Conservation (phyloP, 2,113 vertebrate species). For the Eurystomus gularis region DNA sequence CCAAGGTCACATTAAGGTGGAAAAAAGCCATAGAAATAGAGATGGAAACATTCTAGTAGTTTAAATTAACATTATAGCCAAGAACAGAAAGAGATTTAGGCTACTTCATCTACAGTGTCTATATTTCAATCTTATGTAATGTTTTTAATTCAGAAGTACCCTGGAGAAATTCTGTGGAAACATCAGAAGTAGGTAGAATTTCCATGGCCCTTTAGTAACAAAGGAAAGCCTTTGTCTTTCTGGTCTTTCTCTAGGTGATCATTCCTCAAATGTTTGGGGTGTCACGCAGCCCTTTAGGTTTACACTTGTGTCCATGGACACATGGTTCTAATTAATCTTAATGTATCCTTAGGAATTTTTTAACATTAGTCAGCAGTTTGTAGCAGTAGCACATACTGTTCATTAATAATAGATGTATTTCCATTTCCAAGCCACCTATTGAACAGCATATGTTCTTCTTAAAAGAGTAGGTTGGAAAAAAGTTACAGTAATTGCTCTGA, state of each 20-base stretch:
- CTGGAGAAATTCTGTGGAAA: background rate
- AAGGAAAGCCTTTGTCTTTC: background rate
- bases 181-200: background rate
- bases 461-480: background rate
- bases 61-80: background rate
- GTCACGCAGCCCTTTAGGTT: background rate
- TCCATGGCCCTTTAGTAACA: background rate
- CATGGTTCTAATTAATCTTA: background rate
- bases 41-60: background rate
- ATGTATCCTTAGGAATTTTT: background rate
- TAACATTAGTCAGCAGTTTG: background rate
- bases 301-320: background rate
- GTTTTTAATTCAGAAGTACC: background rate
- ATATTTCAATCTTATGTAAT: background rate
- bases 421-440: background rate
- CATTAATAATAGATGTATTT: background rate
- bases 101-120: background rate
- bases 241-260: background rate
- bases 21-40: background rate
- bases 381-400: background rate
- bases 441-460: background rate
- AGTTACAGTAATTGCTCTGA: background rate
- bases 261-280: background rate
- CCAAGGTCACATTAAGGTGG: background rate
- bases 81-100: background rate